Base-by-base conservation (phyloP, 2,113 vertebrate genomes). In the Deroptyus accipitrinus region DNA sequence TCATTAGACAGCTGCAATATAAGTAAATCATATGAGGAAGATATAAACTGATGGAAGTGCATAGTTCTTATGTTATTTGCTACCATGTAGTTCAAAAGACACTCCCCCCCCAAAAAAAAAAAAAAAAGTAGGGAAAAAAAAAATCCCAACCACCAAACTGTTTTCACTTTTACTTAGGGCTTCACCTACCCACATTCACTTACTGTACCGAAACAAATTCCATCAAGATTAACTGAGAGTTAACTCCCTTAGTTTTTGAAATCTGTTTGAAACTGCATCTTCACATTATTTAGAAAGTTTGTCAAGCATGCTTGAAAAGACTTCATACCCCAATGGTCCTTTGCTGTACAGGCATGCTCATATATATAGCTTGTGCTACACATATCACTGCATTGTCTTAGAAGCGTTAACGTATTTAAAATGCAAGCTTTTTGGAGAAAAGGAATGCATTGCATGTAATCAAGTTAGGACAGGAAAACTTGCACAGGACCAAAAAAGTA, bases 11-110 rank as follows among this genome's bases (percentile, higher is more conserved):
- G 77, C 1, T 88, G 59, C 83, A 84, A 84, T 55, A 10, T 3
- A 75, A 78, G 37, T 54, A 67, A 91, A 70, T 33, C 0, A 1
- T n/a, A 62, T 37, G 14, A 78, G 35, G n/a, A 84, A 68, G 42
- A 66, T 19, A 7, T 13, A 74, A 78, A 74, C 19, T 67, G 13
- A 57, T 30, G 5, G 8, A 49, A 48, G 9, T 27, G 2, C 41
- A 6, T 27, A 39, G 44, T 44, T 90, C 81, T 64, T 73, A 44
- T 14, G 6, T 55, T 42, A 59, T 70, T 83, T 76, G 23, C 23
- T 86, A 66, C 3, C 13, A 67, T 0, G 0, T 19, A 68, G 11
- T 63, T 67, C 3, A 16, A 86, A 64, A 54, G 41, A 28, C 5
- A 14, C 7, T 4, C 15, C 19, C 5, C 7, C 33, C 20, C 33